Evolutionary conservation across 2,797 vertebrate species (phyloP), one percentile per base, ranked within the genome.

Genomic region (Dallia pectoralis): DNA sequence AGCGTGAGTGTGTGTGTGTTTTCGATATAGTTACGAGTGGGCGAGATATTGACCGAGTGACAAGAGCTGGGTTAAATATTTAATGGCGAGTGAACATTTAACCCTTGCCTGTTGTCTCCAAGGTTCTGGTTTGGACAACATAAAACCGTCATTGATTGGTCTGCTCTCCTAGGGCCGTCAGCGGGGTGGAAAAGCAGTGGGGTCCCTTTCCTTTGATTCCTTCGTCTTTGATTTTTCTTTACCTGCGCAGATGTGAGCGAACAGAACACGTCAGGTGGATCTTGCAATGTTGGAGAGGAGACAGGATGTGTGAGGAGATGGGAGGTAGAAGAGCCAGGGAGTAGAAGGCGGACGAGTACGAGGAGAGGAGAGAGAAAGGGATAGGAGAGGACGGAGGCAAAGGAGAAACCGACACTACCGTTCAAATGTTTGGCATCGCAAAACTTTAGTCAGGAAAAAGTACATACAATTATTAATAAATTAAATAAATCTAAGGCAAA

Each of bases 61-160:
- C 6, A 6, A 32, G 33, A 53, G n/a, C 15, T 32, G 15, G 33
- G 68, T 33, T 49, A 59, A 40, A 40, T 62, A 27, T 44, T 63
- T 48, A 25, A 63, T 59, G 29, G 70, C 29, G 61, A 62, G 61
- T 62, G 61, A 71, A 71, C 59, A 71, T 71, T 71, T 71, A 44
- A 36, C 25, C 30, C 70, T 62, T 16, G 32, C 70, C 62, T 33
- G 56, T 71, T 63, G 47, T 71, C 63, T 71, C 63, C 70, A 63
- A 59, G 70, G 6, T 63, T 63, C 36, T 44, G 36, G 70, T 63
- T 59, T 19, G 70, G 62, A 16, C 16, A 18, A 22, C n/a, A 59
- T 59, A 22, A 59, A 22, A 2, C 22, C 48, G n/a, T 49, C 53
- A 59, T 59, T 59, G 53, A 59, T 59, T 59, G 22, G n/a, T 59